phyloP scores from a whole-genome alignment of 2,888 invertebrate genomes.

The Tubulanus polymorphus region DNA sequence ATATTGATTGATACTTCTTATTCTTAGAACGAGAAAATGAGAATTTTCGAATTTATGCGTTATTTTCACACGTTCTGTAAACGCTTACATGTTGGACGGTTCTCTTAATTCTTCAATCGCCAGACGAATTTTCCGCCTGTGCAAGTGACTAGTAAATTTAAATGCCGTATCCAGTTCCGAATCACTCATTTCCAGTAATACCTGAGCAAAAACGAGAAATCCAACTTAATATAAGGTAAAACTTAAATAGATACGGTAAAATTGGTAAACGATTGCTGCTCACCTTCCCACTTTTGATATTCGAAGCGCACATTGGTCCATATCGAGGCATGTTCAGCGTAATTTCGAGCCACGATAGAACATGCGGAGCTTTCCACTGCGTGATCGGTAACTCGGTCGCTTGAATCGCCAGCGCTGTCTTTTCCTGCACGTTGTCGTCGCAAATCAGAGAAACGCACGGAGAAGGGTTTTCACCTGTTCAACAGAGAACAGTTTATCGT shows the following conservation, averaged over 20 bases:
- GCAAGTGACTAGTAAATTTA: conserved; percentile 88
- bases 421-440: conserved; percentile 54
- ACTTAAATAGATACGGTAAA: background rate
- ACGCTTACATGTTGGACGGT: conserved; percentile 68
- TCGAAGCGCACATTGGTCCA: conserved; percentile 82
- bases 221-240: background rate
- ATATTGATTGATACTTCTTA: no score
- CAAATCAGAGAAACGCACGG: conserved; percentile 34
- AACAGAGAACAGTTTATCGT: no score
- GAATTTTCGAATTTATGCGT: no score
- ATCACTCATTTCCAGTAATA: conserved; percentile 85
- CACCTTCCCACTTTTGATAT: conserved; percentile 93
- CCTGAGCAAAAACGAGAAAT: conserved; percentile 60
- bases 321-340: conserved; percentile 93
- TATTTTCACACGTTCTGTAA: no score
- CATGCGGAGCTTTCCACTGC: conserved; percentile 87
- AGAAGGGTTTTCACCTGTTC: background rate
- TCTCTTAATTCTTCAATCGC: conserved; percentile 90
- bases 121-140: conserved; percentile 84
- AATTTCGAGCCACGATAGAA: conserved; percentile 90
- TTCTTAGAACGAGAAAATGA: no score
- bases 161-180: conserved; percentile 85
- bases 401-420: conserved; percentile 72
- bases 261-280: conserved; percentile 15
- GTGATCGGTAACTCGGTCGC: conserved; percentile 75